Evolutionary conservation across 2,113 vertebrate genomes (phyloP), one percentile per base, ranked within the genome.

Genomic region (Poecile atricapillus): DNA sequence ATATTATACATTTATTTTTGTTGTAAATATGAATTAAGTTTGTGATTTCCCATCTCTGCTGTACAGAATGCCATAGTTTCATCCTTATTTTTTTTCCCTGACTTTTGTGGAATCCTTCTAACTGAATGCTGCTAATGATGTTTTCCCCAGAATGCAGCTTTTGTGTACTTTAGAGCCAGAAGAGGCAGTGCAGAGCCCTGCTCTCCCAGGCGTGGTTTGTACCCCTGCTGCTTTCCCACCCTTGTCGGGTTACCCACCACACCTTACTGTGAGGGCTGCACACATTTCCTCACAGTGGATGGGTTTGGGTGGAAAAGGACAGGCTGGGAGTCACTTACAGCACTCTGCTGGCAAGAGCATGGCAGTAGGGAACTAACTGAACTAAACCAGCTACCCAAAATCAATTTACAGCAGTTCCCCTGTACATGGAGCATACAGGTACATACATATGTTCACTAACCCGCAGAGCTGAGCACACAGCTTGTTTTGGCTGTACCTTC

Each of bases 261-360:
- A 8, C 9, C 20, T 47, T 13, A 9, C 25, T 22, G 1, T 0
- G 2, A 27, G 15, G n/a, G 11, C 31, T 50, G 44, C 7, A 2
- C 22, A 1, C 8, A 3, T 21, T 44, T 83, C 30, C 52, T 62
- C 23, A 2, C 47, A 7, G 15, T 0, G 0, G 15, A 11, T 59
- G 21, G 11, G 1, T 63, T 19, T 31, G 55, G 35, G 27, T 28
- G 44, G 6, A 20, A 64, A 70, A 33, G 27, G 35, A 9, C 37
- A 43, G 35, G 4, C 23, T 56, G 27, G 49, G 19, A 33, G 3
- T 69, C 59, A 18, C 37, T 22, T 21, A 15, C 10, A 70, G 47
- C 33, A 16, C 55, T 35, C 19, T 59, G 27, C 35, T 43, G 73
- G 19, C 23, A 67, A 39, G 15, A 52, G 5, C 8, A 20, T 19